phyloP scores from a whole-genome alignment of 2,888 invertebrate species.

The Leistus spinibarbis region DNA sequence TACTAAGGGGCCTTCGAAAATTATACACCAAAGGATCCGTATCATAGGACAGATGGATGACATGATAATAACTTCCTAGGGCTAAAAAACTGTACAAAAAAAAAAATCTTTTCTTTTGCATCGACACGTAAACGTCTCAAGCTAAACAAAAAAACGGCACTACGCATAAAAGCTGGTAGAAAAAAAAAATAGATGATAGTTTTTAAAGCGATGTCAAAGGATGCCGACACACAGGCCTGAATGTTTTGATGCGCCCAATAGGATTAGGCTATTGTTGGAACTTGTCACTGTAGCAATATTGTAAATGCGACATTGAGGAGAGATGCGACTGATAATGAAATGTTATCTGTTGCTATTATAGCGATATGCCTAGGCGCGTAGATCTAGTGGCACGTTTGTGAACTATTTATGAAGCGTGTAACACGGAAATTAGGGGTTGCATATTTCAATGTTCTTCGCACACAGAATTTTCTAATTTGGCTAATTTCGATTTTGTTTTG shows the following conservation, averaged over 20 bases:
- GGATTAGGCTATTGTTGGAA: slow-evolving; percentile 37
- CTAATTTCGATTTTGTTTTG: background rate
- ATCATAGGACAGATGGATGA: slow-evolving; percentile 34
- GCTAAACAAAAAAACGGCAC: slow-evolving; percentile 21
- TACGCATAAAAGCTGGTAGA: slow-evolving; percentile 19
- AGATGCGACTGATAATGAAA: slow-evolving; percentile 38
- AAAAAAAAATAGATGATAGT: slow-evolving; percentile 18
- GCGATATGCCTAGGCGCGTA: slow-evolving; percentile 40
- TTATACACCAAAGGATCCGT: slow-evolving; percentile 28
- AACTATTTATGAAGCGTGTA: slow-evolving; percentile 48
- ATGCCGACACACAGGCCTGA: slow-evolving; percentile 25
- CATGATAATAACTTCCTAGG: slow-evolving; percentile 34
- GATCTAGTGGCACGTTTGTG: slow-evolving; percentile 43
- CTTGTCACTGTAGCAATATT: slow-evolving; percentile 25
- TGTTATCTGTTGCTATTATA: slow-evolving; percentile 44
- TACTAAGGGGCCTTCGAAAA: slow-evolving; percentile 4
- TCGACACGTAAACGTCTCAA: slow-evolving; percentile 30
- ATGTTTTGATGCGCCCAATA: slow-evolving; percentile 38
- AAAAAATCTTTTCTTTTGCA: slow-evolving; percentile 31
- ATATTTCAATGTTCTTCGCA: background rate
- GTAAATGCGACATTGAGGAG: background rate
- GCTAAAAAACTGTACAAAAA: background rate
- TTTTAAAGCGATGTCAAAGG: slow-evolving; percentile 18
- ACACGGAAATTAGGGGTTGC: slow-evolving; percentile 47
- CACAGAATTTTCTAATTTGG: slow-evolving; percentile 3